phyloP scores from a whole-genome alignment of 1,140 invertebrate genomes.

The Cephus cinctus region DNA sequence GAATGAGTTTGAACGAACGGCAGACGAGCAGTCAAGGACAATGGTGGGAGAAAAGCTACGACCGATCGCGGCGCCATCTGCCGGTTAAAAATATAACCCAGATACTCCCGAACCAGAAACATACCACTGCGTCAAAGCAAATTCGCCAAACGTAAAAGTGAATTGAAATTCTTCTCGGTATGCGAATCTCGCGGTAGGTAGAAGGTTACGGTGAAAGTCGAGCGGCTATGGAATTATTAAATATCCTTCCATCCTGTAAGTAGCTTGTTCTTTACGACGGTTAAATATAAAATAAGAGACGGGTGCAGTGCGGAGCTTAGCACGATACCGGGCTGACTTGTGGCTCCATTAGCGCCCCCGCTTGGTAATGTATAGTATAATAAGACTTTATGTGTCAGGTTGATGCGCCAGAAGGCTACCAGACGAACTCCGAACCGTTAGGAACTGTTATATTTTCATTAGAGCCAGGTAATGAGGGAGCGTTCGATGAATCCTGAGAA shows the following conservation, averaged over 20 bases:
- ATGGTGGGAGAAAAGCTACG: background rate
- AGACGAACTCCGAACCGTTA: constrained; percentile 52
- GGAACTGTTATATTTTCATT: constrained; percentile 58
- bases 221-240: constrained; percentile 32
- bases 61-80: background rate
- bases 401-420: constrained; percentile 53
- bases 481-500: constrained; percentile 37
- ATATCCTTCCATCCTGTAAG: constrained; percentile 46
- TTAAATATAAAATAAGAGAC: constrained; percentile 58
- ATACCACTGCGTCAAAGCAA: background rate
- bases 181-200: background rate
- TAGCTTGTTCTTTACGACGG: constrained; percentile 53
- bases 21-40: background rate
- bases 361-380: constrained; percentile 54
- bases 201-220: no score
- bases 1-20: background rate
- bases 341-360: constrained; percentile 55
- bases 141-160: no score
- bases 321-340: constrained; percentile 48
- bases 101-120: background rate
- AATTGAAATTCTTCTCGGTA: background rate
- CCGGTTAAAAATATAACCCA: background rate
- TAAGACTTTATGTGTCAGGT: constrained; percentile 58
- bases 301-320: constrained; percentile 38
- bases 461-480: constrained; percentile 35